A percentile compares a stretch with the other conserved stretches of the same genome.
Conservation (phyloP, 2,113 vertebrate genomes). For the Dryoscopus gambensis region DNA sequence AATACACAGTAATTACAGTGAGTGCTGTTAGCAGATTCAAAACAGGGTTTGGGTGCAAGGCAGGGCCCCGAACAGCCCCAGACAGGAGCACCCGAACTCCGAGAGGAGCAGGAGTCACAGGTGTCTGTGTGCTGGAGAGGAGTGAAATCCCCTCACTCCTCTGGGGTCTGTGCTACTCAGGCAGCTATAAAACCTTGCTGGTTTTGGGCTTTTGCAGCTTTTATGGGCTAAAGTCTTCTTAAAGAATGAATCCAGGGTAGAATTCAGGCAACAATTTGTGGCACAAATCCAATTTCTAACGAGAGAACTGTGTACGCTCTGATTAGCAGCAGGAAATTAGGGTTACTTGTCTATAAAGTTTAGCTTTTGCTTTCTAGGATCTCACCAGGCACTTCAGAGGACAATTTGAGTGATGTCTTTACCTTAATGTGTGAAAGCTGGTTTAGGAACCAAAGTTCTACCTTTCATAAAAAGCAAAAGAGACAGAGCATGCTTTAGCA, state of each 20-base stretch:
- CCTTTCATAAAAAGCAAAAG: neutral
- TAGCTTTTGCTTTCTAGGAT: neutral
- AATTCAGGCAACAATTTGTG: neutral
- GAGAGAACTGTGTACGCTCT: neutral
- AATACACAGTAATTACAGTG: slow-evolving; percentile 66
- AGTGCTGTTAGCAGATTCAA: slow-evolving; percentile 62
- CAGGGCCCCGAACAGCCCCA: neutral
- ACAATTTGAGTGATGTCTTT: neutral
- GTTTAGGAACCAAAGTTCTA: neutral
- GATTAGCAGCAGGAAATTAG: neutral
- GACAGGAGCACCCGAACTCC: slow-evolving; percentile 14
- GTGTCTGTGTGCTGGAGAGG: neutral
- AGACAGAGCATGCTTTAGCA: neutral
- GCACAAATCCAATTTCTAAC: neutral
- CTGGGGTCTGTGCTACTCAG: neutral
- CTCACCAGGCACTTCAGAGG: neutral
- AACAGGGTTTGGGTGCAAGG: slow-evolving; percentile 33
- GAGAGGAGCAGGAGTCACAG: neutral
- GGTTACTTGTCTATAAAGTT: neutral
- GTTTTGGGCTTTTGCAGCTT: neutral
- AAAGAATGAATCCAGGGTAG: neutral
- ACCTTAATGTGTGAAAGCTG: neutral
- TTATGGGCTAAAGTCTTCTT: neutral
- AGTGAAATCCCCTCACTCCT: neutral
- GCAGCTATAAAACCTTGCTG: neutral